A percentile compares a stretch with the other conserved stretches of the same genome.
These are phyloP conservation scores for Characodon lateralis DNA, from an alignment of 2,797 vertebrate genomes.

Conservation along the genomic window DNA sequence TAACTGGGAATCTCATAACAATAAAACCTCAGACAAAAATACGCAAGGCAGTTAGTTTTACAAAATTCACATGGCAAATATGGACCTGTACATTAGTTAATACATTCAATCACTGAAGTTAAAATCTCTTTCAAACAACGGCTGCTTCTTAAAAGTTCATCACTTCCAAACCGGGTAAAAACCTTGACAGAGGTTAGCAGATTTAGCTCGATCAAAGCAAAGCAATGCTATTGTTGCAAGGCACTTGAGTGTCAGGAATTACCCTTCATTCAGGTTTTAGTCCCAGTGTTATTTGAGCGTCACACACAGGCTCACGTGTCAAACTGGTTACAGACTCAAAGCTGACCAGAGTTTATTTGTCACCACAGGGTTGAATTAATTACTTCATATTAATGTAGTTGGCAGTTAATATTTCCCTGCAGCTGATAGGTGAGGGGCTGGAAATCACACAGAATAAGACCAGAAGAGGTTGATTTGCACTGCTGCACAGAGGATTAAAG, in stretches of 20 bases:
- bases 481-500: background rate
- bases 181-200: constrained; percentile 44
- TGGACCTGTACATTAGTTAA: constrained; percentile 40
- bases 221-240: constrained; percentile 50
- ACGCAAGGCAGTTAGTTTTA: constrained; percentile 54
- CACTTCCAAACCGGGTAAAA: constrained; percentile 40
- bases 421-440: background rate
- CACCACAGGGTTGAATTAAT: background rate
- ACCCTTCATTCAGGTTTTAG: constrained; percentile 25
- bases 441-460: background rate
- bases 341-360: background rate
- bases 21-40: constrained; percentile 19
- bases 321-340: constrained; percentile 13
- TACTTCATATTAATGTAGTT: background rate
- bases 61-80: constrained; percentile 55
- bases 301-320: constrained; percentile 2
- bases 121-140: constrained; percentile 16
- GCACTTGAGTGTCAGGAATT: constrained; percentile 68
- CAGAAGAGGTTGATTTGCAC: background rate
- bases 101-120: constrained; percentile 57
- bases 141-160: constrained; percentile 9
- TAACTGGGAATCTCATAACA: constrained; percentile 4
- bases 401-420: background rate
- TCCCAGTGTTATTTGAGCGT: constrained; percentile 14
- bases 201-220: constrained; percentile 48